A percentile compares a stretch with the other conserved stretches of the same genome.
Conservation (phyloP, 1,140 invertebrate genomes). For the Papilio glaucus region DNA sequence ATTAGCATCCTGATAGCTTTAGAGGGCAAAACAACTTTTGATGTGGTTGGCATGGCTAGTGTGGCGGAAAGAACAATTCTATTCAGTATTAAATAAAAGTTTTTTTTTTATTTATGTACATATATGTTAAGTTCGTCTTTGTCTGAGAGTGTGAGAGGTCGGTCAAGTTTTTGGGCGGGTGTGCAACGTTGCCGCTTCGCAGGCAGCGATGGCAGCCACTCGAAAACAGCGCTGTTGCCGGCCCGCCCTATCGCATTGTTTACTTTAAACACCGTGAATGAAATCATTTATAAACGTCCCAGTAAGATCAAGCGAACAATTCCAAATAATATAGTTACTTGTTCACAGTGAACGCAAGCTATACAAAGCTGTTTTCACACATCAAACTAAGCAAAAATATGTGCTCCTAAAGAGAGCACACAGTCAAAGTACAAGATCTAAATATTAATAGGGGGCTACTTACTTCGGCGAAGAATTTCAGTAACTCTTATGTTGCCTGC, state of each 20-base stretch:
- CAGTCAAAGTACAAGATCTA: too few relatives aligned
- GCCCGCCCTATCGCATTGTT: conserved; percentile 24
- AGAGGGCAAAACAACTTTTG: too few relatives aligned
- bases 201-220: neutral
- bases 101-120: neutral
- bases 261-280: conserved; percentile 29
- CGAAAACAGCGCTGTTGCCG: conserved; percentile 29
- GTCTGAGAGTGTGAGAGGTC: neutral
- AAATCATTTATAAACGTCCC: conserved; percentile 7
- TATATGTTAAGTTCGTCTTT: neutral
- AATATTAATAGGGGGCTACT: too few relatives aligned
- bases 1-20: too few relatives aligned
- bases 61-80: neutral
- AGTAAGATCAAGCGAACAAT: neutral
- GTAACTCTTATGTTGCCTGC: too few relatives aligned
- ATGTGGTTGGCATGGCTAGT: too few relatives aligned
- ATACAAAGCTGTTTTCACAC: too few relatives aligned
- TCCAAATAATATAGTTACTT: neutral
- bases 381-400: too few relatives aligned
- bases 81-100: neutral
- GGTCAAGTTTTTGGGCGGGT: neutral
- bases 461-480: too few relatives aligned
- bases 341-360: neutral
- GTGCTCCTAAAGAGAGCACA: too few relatives aligned
- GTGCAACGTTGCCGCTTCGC: conserved; percentile 17